phyloP scores from a whole-genome alignment of 2,113 vertebrate genomes.

The Pachyramphus minor region DNA sequence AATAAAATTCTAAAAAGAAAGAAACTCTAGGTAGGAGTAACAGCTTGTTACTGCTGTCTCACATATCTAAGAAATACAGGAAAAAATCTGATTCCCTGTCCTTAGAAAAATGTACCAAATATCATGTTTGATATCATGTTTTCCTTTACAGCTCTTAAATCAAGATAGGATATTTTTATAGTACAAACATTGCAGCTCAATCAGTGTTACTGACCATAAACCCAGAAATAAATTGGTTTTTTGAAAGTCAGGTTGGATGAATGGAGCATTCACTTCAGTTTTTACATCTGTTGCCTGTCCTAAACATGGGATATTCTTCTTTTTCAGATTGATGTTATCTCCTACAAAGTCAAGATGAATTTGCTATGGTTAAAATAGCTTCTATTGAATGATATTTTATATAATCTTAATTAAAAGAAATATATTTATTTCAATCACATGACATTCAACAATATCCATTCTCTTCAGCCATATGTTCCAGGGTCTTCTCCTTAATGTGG shows the following conservation, averaged over 20 bases:
- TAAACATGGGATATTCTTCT: not conserved
- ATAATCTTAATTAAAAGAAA: not conserved
- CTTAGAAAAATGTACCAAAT: not conserved
- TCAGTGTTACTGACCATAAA: not conserved
- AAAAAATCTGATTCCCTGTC: not conserved
- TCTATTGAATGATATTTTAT: not conserved
- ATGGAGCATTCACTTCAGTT: not conserved
- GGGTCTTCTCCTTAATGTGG: not conserved
- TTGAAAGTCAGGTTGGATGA: not conserved
- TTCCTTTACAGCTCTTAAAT: not conserved
- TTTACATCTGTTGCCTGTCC: not conserved
- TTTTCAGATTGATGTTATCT: not conserved
- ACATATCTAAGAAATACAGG: not conserved
- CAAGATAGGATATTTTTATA: not conserved
- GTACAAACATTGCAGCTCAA: not conserved
- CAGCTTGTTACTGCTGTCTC: not conserved
- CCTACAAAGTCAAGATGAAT: not conserved
- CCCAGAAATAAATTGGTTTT: not conserved
- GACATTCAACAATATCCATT: not conserved
- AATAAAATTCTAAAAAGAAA: not conserved
- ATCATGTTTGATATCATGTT: not conserved
- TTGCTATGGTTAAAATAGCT: not conserved
- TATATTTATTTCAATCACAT: not conserved
- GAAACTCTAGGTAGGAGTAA: accelerated
- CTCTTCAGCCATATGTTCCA: not conserved